Percentiles rank a stretch among this genome's conserved stretches.
Evolutionary conservation across 92 coral and sea anemone species (phyloP).

Genomic region (Porites cylindrica): DNA sequence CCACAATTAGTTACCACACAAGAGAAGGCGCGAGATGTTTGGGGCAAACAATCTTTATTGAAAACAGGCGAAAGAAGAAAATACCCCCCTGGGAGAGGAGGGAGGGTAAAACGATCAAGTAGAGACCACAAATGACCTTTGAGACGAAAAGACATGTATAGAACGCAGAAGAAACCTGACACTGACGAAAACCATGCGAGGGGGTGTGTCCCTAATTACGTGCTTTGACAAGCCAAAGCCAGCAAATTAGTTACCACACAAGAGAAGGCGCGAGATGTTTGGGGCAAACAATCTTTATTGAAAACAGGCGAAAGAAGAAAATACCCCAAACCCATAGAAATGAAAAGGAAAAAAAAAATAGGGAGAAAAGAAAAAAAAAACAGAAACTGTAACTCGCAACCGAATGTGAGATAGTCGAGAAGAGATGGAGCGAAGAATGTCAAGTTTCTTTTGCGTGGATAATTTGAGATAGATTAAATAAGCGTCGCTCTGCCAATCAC

Average conservation of each 20-base stretch:
- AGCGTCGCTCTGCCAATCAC: slow-evolving; percentile 12
- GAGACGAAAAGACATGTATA: too few species aligned
- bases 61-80: background rate
- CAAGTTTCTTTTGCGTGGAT: slow-evolving; percentile 3
- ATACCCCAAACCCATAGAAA: slow-evolving; percentile 13
- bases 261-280: too few species aligned
- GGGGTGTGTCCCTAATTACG: too few species aligned
- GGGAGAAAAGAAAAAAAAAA: background rate
- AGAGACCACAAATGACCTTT: too few species aligned
- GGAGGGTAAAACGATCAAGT: too few species aligned
- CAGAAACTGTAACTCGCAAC: background rate
- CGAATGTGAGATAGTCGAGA: slow-evolving; percentile 1
- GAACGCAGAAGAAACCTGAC: too few species aligned
- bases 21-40: too few species aligned
- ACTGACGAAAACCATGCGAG: too few species aligned
- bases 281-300: background rate
- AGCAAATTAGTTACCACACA: too few species aligned
- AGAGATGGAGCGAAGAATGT: slow-evolving; percentile 2
- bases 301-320: background rate
- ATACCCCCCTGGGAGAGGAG: background rate
- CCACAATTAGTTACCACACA: too few species aligned
- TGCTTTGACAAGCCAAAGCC: too few species aligned
- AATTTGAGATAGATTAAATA: slow-evolving; percentile 7
- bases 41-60: background rate
- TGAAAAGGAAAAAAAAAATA: background rate